These are phyloP conservation scores for Ypsolopha scabrella DNA, from an alignment of 2,888 invertebrate genomes.

Conservation along the genomic window DNA sequence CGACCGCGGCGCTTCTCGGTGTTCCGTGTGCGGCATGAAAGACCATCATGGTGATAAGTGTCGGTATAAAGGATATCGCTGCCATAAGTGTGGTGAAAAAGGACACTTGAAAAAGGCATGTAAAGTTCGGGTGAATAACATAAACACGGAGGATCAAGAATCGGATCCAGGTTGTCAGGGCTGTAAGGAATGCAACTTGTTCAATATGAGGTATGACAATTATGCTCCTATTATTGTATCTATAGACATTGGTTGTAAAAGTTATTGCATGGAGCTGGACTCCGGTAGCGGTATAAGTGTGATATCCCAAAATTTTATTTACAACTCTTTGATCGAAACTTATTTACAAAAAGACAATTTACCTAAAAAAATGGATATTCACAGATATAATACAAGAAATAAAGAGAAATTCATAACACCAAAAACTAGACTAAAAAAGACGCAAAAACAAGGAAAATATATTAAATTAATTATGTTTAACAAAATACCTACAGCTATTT, in stretches of 20 bases:
- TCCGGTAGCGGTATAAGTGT: conserved; percentile 12
- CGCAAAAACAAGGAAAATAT: too few relatives aligned
- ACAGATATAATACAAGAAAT: too few relatives aligned
- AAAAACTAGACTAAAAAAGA: too few relatives aligned
- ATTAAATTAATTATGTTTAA: too few relatives aligned
- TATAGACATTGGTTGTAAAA: conserved; percentile 4
- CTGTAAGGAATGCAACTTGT: conserved; percentile 12
- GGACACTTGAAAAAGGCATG: conserved; percentile 17
- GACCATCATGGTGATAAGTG: conserved; percentile 10
- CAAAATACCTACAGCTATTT: too few relatives aligned
- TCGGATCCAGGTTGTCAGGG: not conserved
- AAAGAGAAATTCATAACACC: too few relatives aligned
- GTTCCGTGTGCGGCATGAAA: conserved; percentile 11
- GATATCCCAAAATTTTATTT: conserved; percentile 11
- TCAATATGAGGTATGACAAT: conserved; percentile 13
- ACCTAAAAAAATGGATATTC: too few relatives aligned
- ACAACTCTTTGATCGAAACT: too few relatives aligned
- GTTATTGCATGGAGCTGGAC: conserved; percentile 13
- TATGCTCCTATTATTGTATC: conserved; percentile 8
- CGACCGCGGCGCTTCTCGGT: not conserved
- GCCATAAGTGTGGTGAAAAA: conserved; percentile 13
- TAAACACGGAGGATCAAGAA: not conserved
- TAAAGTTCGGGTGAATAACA: conserved; percentile 4
- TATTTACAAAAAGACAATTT: too few relatives aligned
- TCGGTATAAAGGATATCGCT: conserved; percentile 12